Evolutionary conservation across 2,888 invertebrate species (phyloP).

Genomic region (Poecilobothrus nobilitatus): DNA sequence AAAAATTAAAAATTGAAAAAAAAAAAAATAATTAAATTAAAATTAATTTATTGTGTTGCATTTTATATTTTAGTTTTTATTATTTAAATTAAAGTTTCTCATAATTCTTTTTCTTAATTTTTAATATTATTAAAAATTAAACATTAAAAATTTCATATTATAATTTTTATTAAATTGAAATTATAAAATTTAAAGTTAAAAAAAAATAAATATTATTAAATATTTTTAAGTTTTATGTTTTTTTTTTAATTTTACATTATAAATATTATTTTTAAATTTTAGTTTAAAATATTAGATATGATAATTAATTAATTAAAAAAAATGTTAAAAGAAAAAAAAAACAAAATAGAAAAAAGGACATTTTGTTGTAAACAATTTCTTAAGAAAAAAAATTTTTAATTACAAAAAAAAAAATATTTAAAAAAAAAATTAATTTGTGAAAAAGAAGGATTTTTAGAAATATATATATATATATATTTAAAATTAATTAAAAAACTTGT

Average conservation of each 20-base stretch:
- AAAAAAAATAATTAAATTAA: not conserved
- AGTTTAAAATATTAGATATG: not conserved
- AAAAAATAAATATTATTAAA: not conserved
- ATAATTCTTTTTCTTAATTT: no score
- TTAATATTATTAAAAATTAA: no score
- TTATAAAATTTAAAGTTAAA: no score
- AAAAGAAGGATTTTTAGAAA: slow-evolving; percentile 8
- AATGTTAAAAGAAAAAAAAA: slow-evolving; percentile 7
- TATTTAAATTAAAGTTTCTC: no score
- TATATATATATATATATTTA: not conserved
- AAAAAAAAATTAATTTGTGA: slow-evolving; percentile 2
- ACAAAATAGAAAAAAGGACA: not conserved
- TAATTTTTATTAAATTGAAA: no score
- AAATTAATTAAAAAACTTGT: not conserved
- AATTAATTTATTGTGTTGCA: not conserved
- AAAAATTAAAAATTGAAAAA: no score
- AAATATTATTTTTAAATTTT: not conserved
- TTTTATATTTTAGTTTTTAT: no score
- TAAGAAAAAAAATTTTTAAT: slow-evolving; percentile 2
- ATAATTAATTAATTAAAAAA: slow-evolving; percentile 8
- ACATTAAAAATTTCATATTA: no score
- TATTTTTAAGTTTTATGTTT: not conserved
- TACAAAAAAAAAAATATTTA: not conserved
- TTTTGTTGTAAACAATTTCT: slow-evolving; percentile 9
- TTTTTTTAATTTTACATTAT: not conserved